Evolutionary conservation across 2,113 vertebrate species (phyloP).

Genomic region (Oostethus manadensis): DNA sequence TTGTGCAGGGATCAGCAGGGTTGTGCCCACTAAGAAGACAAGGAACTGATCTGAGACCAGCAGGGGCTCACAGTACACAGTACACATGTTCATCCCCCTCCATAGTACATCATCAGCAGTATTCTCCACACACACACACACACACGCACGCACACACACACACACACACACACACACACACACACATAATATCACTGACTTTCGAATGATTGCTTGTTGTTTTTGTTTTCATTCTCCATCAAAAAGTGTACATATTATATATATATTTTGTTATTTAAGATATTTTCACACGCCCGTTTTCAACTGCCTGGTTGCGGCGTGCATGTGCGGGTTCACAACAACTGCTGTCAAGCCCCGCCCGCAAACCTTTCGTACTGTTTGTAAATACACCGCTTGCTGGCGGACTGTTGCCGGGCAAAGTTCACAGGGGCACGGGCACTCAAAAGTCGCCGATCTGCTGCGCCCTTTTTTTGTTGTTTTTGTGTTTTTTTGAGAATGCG

Average conservation of each 20-base stretch:
- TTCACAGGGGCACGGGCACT: constrained; percentile 25
- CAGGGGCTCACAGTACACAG: constrained; percentile 23
- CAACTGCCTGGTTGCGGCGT: background rate
- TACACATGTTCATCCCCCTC: constrained; percentile 22
- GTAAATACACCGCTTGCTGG: constrained; percentile 44
- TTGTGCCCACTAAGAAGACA: background rate
- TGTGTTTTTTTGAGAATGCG: constrained; percentile 23
- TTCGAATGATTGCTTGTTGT: constrained; percentile 21
- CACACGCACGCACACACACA: constrained; percentile 6
- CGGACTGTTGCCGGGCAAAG: constrained; percentile 7
- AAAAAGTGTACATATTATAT: constrained; percentile 63
- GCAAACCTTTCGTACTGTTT: constrained; percentile 15
- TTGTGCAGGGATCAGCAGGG: background rate
- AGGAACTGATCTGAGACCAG: constrained; percentile 30
- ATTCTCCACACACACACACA: constrained; percentile 22
- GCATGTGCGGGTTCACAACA: constrained; percentile 5
- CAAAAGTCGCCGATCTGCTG: constrained; percentile 45
- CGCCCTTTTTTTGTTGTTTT: constrained; percentile 34
- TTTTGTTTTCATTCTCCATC: constrained; percentile 24
- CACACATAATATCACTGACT: constrained; percentile 9
- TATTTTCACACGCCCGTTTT: constrained; percentile 44
- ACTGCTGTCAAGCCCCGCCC: constrained; percentile 44
- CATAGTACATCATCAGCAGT: constrained; percentile 37
- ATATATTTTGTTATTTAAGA: constrained; percentile 71
- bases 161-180: constrained; percentile 22